Percentiles rank a stretch among this genome's conserved stretches.
phyloP scores from a whole-genome alignment of 2,113 vertebrate genomes.

The Podarcis cretensis region DNA sequence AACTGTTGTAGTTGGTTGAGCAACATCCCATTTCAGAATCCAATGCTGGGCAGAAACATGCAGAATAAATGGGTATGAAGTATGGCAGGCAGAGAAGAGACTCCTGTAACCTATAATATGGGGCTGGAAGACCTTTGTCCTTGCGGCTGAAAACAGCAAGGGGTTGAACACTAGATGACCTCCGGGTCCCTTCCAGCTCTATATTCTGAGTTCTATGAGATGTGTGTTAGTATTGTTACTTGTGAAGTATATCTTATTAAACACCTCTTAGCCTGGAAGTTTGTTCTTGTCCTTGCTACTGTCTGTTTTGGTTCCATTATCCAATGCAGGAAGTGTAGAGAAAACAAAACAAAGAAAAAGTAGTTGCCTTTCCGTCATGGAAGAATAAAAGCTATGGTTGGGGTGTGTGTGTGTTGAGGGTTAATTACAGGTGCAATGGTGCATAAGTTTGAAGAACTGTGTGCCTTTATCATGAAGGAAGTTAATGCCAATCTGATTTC shows the following conservation, averaged over 20 bases:
- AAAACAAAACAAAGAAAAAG: background rate
- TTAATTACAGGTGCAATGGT: background rate
- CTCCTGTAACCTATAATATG: background rate
- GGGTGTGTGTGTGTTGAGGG: no score
- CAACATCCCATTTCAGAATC: background rate
- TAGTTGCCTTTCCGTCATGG: background rate
- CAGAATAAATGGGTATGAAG: background rate
- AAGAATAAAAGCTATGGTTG: background rate
- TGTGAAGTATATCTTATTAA: background rate
- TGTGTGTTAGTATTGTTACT: background rate
- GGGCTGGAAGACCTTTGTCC: background rate
- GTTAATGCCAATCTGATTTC: background rate
- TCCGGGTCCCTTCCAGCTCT: background rate
- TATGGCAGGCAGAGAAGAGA: background rate
- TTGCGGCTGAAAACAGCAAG: background rate
- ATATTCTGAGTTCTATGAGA: background rate
- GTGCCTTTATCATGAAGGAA: background rate
- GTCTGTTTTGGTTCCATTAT: background rate
- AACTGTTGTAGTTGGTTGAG: background rate
- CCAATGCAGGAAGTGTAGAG: background rate
- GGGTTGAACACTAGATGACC: no score
- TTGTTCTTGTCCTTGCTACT: background rate
- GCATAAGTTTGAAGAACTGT: background rate
- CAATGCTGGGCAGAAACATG: background rate
- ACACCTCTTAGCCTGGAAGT: background rate